Evolutionary conservation across 2,888 invertebrate species (phyloP), one percentile per base, ranked within the genome.

Genomic region (Drosophila colorata): DNA sequence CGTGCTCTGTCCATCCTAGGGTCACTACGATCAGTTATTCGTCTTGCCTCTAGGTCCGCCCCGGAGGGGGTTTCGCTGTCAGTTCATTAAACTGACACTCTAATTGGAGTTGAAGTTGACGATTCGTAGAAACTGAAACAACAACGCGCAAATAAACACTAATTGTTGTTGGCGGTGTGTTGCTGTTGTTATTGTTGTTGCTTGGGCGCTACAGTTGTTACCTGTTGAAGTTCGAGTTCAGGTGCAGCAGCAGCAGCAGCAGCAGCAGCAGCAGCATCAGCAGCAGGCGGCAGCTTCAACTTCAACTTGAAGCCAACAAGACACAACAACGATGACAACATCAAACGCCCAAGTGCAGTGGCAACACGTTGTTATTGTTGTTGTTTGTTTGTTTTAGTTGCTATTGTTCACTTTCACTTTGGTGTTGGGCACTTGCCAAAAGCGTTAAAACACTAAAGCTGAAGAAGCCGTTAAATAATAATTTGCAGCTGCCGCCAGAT

Each of bases 61-160:
- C 35, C 61, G 14, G 33, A 48, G 61, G 47, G 25, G 16, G 41
- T 43, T 65, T 63, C 43, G 71, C 65, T 64, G 88, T 80, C 87
- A 86, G 83, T 83, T 83, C 88, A 88, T 88, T 83, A 88, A 83
- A 83, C 83, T 83, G 83, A 72, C 86, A 88, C 88, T 88, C 86
- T 88, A 83, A 83, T 83, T 83, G 83, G 71, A 88, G 88, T 74
- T 86, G 86, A 86, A 86, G 88, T 80, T 82, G 74, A 87, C 69
- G 76, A 57, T 87, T 83, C 84, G 87, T 60, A 75, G 87, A 69
- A 88, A 78, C 80, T 66, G 60, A 60, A 69, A 70, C 70, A 69
- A 51, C 71, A 48, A 57, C 49, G 70, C 41, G 71, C 71, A 70
- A 63, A 63, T 65, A 81, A 79, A 69, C 69, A 75, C 72, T 78